Percentiles rank a stretch among this genome's conserved stretches.
phyloP scores from a whole-genome alignment of 2,888 invertebrate genomes.

The Nomada ruficornis region DNA sequence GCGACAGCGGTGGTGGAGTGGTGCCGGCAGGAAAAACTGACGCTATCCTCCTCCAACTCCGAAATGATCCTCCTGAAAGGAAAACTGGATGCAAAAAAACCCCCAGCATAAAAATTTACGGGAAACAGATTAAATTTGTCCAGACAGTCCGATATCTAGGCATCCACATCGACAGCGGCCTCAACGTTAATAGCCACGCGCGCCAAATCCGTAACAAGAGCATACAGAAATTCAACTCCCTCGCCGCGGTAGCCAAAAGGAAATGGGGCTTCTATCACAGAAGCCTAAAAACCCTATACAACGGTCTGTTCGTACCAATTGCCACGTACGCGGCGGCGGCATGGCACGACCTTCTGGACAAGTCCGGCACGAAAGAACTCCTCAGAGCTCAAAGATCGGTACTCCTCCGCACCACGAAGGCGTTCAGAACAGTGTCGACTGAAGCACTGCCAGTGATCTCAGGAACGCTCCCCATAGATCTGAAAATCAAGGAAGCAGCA shows the following conservation, averaged over 20 bases:
- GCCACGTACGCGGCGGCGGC: slow-evolving; percentile 37
- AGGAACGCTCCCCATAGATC: not conserved
- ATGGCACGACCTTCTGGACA: slow-evolving; percentile 1
- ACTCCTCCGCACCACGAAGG: not conserved
- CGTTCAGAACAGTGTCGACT: not conserved
- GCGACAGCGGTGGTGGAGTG: too few species aligned
- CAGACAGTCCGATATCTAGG: too few species aligned
- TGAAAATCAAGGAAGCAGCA: not conserved
- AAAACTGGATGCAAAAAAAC: too few species aligned
- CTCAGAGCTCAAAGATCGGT: not conserved
- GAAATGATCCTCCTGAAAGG: not conserved
- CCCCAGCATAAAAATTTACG: not conserved
- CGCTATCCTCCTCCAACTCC: not conserved
- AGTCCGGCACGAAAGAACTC: not conserved
- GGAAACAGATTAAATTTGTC: not conserved
- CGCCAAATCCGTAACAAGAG: too few species aligned
- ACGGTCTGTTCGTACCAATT: slow-evolving; percentile 42
- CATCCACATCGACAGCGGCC: too few species aligned
- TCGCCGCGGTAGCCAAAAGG: too few species aligned
- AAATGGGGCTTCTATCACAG: not conserved
- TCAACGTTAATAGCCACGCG: too few species aligned
- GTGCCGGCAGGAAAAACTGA: too few species aligned
- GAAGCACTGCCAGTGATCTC: slow-evolving; percentile 1
- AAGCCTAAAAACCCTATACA: slow-evolving; percentile 35
- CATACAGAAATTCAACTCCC: too few species aligned